These are phyloP conservation scores for Aphis craccivora DNA, from an alignment of 1,140 invertebrate species.

Conservation along the genomic window DNA sequence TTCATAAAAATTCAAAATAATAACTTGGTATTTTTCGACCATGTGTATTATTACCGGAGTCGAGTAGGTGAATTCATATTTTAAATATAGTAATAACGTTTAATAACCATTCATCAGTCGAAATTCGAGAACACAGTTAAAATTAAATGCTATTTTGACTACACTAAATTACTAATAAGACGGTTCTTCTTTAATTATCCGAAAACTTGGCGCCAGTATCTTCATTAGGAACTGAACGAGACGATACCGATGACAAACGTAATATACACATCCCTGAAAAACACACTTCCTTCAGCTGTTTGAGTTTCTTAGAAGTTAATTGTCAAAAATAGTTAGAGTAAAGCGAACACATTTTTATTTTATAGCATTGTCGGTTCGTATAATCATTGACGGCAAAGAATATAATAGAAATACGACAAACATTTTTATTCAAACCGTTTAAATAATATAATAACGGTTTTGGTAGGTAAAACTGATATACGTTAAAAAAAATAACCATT, in stretches of 20 bases:
- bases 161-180: background rate
- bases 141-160: slow-evolving; percentile 41
- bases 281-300: slow-evolving; percentile 40
- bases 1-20: background rate
- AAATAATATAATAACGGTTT: background rate
- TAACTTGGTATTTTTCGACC: background rate
- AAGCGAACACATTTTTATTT: slow-evolving; percentile 14
- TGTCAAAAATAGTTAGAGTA: background rate
- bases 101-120: background rate
- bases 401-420: background rate
- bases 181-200: slow-evolving; percentile 7
- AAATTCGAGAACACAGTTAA: background rate
- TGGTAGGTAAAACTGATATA: background rate
- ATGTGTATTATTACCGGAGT: background rate
- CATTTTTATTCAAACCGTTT: background rate
- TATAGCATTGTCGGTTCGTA: background rate
- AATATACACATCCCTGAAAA: background rate
- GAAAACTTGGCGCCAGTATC: slow-evolving; percentile 46
- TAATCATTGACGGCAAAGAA: background rate
- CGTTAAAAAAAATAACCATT: background rate
- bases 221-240: slow-evolving; percentile 30
- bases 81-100: background rate
- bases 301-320: slow-evolving; percentile 7
- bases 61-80: background rate
- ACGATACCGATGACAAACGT: slow-evolving; percentile 14